Evolutionary conservation across 2,888 invertebrate species (phyloP), one percentile per base, ranked within the genome.

Genomic region (Tachina lurida): DNA sequence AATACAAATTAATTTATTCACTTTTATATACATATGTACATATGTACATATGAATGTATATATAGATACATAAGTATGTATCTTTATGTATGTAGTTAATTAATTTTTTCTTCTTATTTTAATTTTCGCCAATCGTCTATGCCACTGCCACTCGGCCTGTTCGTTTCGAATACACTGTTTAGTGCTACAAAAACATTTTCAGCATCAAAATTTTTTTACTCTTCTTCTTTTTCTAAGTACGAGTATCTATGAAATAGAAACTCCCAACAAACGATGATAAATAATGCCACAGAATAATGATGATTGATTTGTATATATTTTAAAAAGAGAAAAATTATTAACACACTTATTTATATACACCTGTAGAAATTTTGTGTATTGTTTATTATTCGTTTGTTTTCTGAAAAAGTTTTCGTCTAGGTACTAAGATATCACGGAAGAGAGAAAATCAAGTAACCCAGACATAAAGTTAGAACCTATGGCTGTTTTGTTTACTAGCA

Each of bases 91-190:
- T 47, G 17, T 71, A 60, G 52, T 73, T 62, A 58, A 10, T 74
- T 74, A 5, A 70, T 65, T 63, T 75, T 63, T 75, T 52, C 83
- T 74, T 65, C 49, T 83, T 79, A 63, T 71, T 80, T 78, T 83
- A 41, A 65, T 81, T 68, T 82, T 87, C 75, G 63, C 81, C 71
- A 81, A 75, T 65, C 75, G 77, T 75, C 88, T 89, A 86, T 89
- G 89, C 88, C 89, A 89, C 89, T 87, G 88, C 88, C 87, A 86
- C 76, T 87, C 88, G 82, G 89, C 88, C 89, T 89, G 88, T 90
- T 90, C 91, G 90, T 90, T 91, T 90, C 88, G 89, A 91, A 91
- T 91, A 89, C 60, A 81, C 70, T 86, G 62, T 70, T 80, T 84
- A 56, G 56, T 70, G 65, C 54, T 52, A 52, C 77, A 71, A 80